phyloP scores from a whole-genome alignment of 2,797 vertebrate species.

The Erpetoichthys calabaricus region DNA sequence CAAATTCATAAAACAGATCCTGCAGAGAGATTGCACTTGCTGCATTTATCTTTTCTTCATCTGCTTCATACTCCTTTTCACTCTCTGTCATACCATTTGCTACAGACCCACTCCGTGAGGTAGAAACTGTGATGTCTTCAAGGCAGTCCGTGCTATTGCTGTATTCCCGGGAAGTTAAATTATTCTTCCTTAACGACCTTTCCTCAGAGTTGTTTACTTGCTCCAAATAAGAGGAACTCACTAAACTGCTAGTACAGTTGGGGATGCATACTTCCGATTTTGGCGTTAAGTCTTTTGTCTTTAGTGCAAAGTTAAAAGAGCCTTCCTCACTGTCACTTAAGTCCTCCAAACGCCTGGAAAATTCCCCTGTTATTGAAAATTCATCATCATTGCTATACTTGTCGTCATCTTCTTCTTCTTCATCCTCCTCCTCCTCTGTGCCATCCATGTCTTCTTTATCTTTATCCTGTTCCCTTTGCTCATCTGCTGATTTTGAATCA shows the following conservation, averaged over 20 bases:
- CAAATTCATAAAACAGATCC: conserved; percentile 81
- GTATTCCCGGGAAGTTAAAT: background rate
- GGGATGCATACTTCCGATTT: background rate
- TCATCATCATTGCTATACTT: conserved; percentile 18
- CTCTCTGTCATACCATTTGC: conserved; percentile 55
- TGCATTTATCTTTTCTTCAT: conserved; percentile 4
- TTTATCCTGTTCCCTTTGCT: conserved; percentile 3
- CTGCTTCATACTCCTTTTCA: conserved; percentile 27
- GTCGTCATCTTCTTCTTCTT: conserved; percentile 21
- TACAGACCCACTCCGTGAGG: conserved; percentile 42
- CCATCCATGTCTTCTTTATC: background rate
- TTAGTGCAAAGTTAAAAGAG: background rate
- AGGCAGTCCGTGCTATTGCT: conserved; percentile 15
- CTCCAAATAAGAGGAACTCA: background rate
- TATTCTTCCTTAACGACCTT: conserved; percentile 24
- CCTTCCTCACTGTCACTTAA: conserved; percentile 21
- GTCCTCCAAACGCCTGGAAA: conserved; percentile 26
- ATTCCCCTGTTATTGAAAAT: conserved; percentile 17
- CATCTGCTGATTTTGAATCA: conserved; percentile 1
- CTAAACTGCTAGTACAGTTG: background rate
- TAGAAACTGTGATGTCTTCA: conserved; percentile 36
- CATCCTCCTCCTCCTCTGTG: conserved; percentile 15
- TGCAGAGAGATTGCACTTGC: conserved; percentile 39
- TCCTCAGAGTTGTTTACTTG: conserved; percentile 30
- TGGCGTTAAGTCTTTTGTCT: background rate